Evolutionary conservation across 2,113 vertebrate species (phyloP).

Genomic region (Antechinus stuartii): DNA sequence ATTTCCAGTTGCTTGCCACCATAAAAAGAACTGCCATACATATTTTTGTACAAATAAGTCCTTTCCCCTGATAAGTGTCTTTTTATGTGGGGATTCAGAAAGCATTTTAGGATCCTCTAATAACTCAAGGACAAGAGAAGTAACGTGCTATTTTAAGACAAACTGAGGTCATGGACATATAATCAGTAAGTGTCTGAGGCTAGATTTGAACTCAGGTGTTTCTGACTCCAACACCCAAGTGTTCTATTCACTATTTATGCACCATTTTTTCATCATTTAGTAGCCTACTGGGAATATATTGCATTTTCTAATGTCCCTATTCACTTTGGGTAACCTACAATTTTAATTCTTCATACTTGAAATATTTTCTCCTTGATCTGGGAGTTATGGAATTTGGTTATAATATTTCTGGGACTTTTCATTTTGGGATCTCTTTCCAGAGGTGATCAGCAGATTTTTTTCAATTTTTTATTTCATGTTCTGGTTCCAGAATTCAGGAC

Average conservation of each 20-base stretch:
- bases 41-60: too few species aligned
- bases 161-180: not conserved
- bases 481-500: too few species aligned
- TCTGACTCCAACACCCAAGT: not conserved
- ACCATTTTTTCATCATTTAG: not conserved
- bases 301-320: not conserved
- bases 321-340: not conserved
- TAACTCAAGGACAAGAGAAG: not conserved
- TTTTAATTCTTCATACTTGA: not conserved
- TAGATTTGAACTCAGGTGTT: not conserved
- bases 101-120: not conserved
- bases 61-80: not conserved
- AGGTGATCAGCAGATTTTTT: too few species aligned
- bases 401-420: too few species aligned
- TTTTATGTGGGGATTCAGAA: not conserved
- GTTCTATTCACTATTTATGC: not conserved
- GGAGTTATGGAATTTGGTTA: too few species aligned
- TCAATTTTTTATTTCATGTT: too few species aligned
- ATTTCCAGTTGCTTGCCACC: too few species aligned
- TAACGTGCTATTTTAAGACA: not conserved
- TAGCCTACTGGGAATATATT: not conserved
- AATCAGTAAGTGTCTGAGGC: not conserved
- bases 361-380: not conserved
- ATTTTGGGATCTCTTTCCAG: too few species aligned
- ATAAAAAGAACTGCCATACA: too few species aligned